Conservation (phyloP, 2,888 invertebrate genomes). For the Omphaloscelis lunosa region DNA sequence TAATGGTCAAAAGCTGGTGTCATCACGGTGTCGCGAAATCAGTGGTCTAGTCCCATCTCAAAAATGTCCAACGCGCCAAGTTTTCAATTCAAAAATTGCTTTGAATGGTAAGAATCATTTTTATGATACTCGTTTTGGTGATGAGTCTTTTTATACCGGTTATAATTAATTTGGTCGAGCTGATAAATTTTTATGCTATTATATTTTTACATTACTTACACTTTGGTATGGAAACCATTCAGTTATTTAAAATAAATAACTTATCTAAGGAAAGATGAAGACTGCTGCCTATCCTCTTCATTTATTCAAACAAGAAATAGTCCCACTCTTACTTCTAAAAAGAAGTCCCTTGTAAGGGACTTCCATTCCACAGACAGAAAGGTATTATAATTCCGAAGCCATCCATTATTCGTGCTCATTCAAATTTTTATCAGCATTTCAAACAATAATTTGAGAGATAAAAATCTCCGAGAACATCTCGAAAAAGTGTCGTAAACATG, state of each 20-base stretch:
- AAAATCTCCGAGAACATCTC: constrained; percentile 46
- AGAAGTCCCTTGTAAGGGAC: too few species aligned
- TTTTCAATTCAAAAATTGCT: too few species aligned
- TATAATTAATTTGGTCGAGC: not conserved
- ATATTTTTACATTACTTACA: not conserved
- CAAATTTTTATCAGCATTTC: constrained; percentile 53
- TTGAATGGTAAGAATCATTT: too few species aligned
- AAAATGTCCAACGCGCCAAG: too few species aligned
- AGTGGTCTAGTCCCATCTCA: too few species aligned
- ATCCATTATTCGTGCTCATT: constrained; percentile 47
- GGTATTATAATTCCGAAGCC: constrained; percentile 38
- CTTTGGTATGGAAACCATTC: not conserved
- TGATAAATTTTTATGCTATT: too few species aligned
- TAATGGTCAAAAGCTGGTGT: too few species aligned
- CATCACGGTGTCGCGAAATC: too few species aligned
- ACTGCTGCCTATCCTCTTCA: not conserved
- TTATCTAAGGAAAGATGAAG: not conserved
- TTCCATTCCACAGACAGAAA: constrained; percentile 6
- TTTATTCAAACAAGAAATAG: constrained; percentile 27
- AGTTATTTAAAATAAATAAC: not conserved
- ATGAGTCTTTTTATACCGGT: not conserved
- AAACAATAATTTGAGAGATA: constrained; percentile 44
- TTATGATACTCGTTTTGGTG: not conserved
- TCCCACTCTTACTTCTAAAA: not conserved
- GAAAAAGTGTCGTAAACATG: constrained; percentile 71